Evolutionary conservation across 2,888 invertebrate species (phyloP), one percentile per base, ranked within the genome.

Genomic region (Strigamia crassipes): DNA sequence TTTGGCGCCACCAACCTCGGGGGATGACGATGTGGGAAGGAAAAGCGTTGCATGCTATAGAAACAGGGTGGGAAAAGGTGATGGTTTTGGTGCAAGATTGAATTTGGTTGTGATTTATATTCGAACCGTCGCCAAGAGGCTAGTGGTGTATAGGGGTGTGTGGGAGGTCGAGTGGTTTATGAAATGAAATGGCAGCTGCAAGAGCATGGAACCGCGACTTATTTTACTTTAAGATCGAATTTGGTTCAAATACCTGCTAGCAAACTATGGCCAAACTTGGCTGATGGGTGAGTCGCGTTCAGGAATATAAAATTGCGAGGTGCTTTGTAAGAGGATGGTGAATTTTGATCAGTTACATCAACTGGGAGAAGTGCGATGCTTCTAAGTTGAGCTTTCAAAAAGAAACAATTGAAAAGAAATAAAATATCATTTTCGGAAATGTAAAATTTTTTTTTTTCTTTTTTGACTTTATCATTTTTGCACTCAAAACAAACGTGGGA

Each of bases 61-160:
- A 73, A 73, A 73, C 27, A 27, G 27, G 73, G 73, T 73, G 73
- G 73, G n/a, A 73, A 61, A 31, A 73, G 73, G 27, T 73, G 73
- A 73, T 73, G 73, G 73, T 73, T 73, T 73, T 73, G 73, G 73
- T 27, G 12, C 73, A 73, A 73, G 73, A 73, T 73, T 73, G 73
- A 73, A 73, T 73, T 73, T 73, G n/a, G 73, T 12, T 73, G 73
- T 73, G 73, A 73, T 73, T 73, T 73, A 73, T 73, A 73, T 73
- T 73, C 73, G 73, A 73, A 73, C 73, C 73, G 73, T 73, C 73
- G 73, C 73, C 73, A 73, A 73, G 73, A 73, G 73, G 73, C 27
- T 56, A 31, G 73, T 73, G 73, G 31, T 15, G 31, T 31, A 27
- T 10, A 27, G 73, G 23, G 31, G 56, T 10, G 56, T 9, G 56